Evolutionary conservation across 1,140 invertebrate species (phyloP).

Genomic region (Ylistrum balloti): DNA sequence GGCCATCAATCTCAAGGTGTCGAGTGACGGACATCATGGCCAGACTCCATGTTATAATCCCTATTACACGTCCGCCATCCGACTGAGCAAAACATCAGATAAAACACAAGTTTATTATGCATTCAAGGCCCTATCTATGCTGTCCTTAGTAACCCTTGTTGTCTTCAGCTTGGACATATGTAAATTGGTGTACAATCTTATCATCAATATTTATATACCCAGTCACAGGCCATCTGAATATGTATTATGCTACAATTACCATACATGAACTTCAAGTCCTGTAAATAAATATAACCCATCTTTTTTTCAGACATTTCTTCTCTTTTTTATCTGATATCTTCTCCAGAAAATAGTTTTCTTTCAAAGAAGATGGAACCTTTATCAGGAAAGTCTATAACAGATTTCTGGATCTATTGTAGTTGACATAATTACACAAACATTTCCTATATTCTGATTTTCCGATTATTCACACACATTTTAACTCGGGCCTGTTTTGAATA

Average conservation of each 20-base stretch:
- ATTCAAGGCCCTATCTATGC: background rate
- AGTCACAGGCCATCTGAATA: background rate
- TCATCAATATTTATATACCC: constrained; percentile 35
- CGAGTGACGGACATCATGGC: background rate
- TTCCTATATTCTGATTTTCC: too few species aligned
- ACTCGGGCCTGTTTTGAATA: too few species aligned
- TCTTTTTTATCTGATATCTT: constrained; percentile 1
- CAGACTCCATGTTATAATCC: background rate
- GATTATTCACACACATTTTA: too few species aligned
- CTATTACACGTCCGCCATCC: background rate
- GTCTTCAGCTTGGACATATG: constrained; percentile 29
- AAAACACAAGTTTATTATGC: background rate
- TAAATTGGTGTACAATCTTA: background rate
- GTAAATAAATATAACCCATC: constrained; percentile 1
- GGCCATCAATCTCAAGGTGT: background rate
- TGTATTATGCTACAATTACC: background rate
- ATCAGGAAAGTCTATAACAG: too few species aligned
- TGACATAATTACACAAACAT: too few species aligned
- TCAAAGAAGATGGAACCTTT: background rate
- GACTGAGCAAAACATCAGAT: background rate
- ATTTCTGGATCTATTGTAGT: too few species aligned
- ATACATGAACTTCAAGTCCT: background rate
- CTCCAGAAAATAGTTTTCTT: background rate
- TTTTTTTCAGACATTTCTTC: constrained; percentile 21
- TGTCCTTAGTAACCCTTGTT: background rate